Evolutionary conservation across 2,113 vertebrate genomes (phyloP).

Genomic region (Leptosomus discolor): DNA sequence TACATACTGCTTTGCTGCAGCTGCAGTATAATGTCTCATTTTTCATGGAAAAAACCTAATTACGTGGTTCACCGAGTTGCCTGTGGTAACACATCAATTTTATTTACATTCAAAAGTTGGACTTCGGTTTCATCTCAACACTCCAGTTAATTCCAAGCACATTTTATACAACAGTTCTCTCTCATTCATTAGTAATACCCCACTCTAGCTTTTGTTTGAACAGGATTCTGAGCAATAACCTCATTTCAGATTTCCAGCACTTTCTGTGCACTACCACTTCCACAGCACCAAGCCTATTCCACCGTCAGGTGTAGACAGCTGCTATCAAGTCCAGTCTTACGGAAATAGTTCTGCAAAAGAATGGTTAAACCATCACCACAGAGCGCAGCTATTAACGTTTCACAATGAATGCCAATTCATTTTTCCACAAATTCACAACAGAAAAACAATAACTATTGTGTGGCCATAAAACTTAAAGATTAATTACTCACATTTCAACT

Average conservation of each 20-base stretch:
- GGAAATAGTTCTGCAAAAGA: background rate
- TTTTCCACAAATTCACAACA: background rate
- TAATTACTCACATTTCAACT: background rate
- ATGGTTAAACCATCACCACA: background rate
- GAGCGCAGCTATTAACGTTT: background rate
- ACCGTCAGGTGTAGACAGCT: background rate
- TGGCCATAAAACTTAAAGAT: background rate
- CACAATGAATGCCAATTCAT: background rate
- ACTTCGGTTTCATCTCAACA: constrained; percentile 47
- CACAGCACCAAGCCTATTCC: background rate
- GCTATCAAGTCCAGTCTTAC: background rate
- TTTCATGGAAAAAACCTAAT: constrained; percentile 71
- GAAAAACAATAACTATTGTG: background rate
- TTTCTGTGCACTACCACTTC: background rate
- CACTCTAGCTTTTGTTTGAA: background rate
- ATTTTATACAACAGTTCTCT: constrained; percentile 21
- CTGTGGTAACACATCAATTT: constrained; percentile 71
- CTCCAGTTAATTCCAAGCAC: constrained; percentile 46
- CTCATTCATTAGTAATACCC: constrained; percentile 4
- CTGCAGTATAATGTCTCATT: constrained; percentile 64
- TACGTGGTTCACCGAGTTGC: constrained; percentile 70
- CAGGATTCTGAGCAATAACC: background rate
- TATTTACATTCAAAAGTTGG: constrained; percentile 75
- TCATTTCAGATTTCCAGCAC: background rate
- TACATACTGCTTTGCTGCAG: constrained; percentile 46